phyloP scores from a whole-genome alignment of 2,888 invertebrate species.

The Drosophila lacicola region DNA sequence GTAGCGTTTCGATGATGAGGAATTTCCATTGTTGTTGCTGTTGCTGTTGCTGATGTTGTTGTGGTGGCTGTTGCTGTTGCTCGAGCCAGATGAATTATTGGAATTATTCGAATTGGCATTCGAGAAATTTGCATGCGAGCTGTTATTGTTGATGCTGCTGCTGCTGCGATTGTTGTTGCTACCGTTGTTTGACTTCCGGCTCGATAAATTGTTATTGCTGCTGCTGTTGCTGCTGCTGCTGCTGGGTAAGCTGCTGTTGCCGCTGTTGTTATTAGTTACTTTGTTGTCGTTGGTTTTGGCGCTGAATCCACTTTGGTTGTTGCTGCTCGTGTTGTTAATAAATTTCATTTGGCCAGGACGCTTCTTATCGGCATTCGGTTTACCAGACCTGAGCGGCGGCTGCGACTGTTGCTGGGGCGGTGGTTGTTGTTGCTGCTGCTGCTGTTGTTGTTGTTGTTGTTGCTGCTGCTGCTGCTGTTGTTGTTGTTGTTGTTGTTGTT shows the following conservation, averaged over 20 bases:
- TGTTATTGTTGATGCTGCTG: slow-evolving; percentile 16
- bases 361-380: slow-evolving; percentile 58
- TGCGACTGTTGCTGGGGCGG: slow-evolving; percentile 37
- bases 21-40: slow-evolving; percentile 54
- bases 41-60: slow-evolving; percentile 28
- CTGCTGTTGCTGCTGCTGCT: slow-evolving; percentile 24
- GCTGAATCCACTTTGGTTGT: slow-evolving; percentile 38
- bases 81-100: slow-evolving; percentile 26
- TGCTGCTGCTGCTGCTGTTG: neutral
- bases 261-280: slow-evolving; percentile 12
- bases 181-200: slow-evolving; percentile 52
- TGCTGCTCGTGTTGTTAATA: slow-evolving; percentile 31
- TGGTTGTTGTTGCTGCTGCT: slow-evolving; percentile 31
- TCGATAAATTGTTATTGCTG: slow-evolving; percentile 29
- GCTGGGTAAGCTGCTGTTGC: slow-evolving; percentile 12
- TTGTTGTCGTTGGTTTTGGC: slow-evolving; percentile 39
- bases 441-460: slow-evolving; percentile 22
- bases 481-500: too few species aligned
- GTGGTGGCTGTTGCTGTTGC: slow-evolving; percentile 24
- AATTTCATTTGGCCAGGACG: slow-evolving; percentile 50
- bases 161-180: slow-evolving; percentile 26
- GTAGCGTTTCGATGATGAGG: slow-evolving; percentile 72
- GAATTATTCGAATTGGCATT: slow-evolving; percentile 53
- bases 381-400: slow-evolving; percentile 29
- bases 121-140: slow-evolving; percentile 54